A percentile compares a stretch with the other conserved stretches of the same genome.
Conservation (phyloP, 1,140 invertebrate genomes). For the Venturia canescens region DNA sequence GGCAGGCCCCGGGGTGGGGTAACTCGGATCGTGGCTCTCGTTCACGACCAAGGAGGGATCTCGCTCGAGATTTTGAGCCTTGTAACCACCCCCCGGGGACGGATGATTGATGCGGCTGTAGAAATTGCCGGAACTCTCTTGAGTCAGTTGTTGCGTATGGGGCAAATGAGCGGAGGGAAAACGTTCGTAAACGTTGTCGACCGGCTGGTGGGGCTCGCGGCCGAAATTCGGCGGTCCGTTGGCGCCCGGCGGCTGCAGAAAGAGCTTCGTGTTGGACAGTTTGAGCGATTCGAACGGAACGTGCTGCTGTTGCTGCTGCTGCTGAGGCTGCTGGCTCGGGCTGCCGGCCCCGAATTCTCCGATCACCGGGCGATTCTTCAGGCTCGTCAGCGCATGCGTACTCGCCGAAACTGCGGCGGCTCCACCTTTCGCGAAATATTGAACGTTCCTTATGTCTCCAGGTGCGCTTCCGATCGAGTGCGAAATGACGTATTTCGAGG, state of each 20-base stretch:
- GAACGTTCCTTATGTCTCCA: slow-evolving; percentile 57
- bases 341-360: slow-evolving; percentile 50
- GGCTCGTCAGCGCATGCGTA: slow-evolving; percentile 49
- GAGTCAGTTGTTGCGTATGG: slow-evolving; percentile 48
- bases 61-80: slow-evolving; percentile 63
- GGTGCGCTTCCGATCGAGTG: slow-evolving; percentile 50
- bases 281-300: slow-evolving; percentile 68
- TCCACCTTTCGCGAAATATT: slow-evolving; percentile 66
- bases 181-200: slow-evolving; percentile 51
- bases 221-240: slow-evolving; percentile 50
- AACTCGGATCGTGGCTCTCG: slow-evolving; percentile 71
- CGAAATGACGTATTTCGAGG: slow-evolving; percentile 54
- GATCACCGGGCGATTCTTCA: slow-evolving; percentile 61
- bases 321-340: slow-evolving; percentile 3
- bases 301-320: slow-evolving; percentile 54
- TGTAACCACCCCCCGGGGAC: slow-evolving; percentile 53
- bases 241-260: slow-evolving; percentile 56
- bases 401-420: slow-evolving; percentile 54
- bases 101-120: slow-evolving; percentile 68
- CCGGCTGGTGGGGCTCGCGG: slow-evolving; percentile 53
- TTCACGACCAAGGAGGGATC: slow-evolving; percentile 70
- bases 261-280: slow-evolving; percentile 62
- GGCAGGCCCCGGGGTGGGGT: slow-evolving; percentile 63
- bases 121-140: slow-evolving; percentile 58
- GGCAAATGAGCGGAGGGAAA: slow-evolving; percentile 41